A percentile compares a stretch with the other conserved stretches of the same genome.
These are phyloP conservation scores for Apolygus lucorum DNA, from an alignment of 1,140 invertebrate species.

Conservation along the genomic window DNA sequence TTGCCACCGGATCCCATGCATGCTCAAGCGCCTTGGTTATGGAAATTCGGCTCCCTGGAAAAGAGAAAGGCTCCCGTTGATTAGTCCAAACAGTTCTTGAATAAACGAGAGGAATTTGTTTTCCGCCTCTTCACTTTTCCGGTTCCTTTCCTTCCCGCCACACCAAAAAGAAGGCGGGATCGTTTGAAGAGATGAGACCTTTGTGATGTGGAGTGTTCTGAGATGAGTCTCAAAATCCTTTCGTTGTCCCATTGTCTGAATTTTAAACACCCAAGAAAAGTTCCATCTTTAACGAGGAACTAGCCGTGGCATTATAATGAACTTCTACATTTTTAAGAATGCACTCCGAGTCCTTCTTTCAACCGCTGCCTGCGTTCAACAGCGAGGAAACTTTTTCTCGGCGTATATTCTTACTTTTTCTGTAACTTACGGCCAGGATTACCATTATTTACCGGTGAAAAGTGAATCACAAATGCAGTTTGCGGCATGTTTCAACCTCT, in stretches of 20 bases:
- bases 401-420: not conserved
- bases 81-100: not conserved
- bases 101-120: not conserved
- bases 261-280: not conserved
- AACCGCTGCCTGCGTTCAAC: not conserved
- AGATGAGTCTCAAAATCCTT: not conserved
- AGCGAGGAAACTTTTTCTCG: not conserved
- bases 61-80: not conserved
- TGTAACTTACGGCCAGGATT: too few species aligned
- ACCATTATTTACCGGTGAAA: not conserved
- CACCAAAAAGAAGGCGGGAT: not conserved
- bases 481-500: too few species aligned
- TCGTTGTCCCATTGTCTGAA: not conserved
- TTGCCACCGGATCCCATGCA: too few species aligned
- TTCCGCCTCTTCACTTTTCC: not conserved
- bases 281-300: not conserved
- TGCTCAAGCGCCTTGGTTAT: too few species aligned
- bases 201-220: not conserved
- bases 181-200: not conserved
- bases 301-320: not conserved
- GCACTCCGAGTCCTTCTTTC: not conserved
- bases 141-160: too few species aligned
- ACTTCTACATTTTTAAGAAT: not conserved
- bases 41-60: not conserved
- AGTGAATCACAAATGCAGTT: not conserved